phyloP scores from a whole-genome alignment of 1,140 invertebrate genomes.

The Meloidogyne hapla region DNA sequence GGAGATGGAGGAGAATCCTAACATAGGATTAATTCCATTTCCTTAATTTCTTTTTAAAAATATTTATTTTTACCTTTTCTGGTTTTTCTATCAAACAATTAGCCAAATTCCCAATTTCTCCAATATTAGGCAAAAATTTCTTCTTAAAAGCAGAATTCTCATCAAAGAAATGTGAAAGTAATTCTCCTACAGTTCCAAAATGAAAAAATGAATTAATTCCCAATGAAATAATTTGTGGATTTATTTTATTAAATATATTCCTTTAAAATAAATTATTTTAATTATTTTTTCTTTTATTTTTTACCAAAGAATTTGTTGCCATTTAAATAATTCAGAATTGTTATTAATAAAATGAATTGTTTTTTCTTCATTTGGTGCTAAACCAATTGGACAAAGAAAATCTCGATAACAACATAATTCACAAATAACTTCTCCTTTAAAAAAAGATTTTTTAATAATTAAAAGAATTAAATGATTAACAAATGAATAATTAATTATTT shows the following conservation, averaged over 20 bases:
- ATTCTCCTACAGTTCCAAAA: slow-evolving; percentile 22
- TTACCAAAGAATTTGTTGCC: slow-evolving; percentile 23
- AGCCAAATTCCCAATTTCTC: not conserved
- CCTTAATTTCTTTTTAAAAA: not conserved
- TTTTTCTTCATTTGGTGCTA: not conserved
- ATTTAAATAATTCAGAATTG: not conserved
- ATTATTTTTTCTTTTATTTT: not conserved
- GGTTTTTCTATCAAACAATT: not conserved
- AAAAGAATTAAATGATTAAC: too few relatives aligned
- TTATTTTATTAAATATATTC: slow-evolving; percentile 14
- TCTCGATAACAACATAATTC: slow-evolving; percentile 29
- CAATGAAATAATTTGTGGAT: slow-evolving; percentile 8
- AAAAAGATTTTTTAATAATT: not conserved
- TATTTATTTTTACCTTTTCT: slow-evolving; percentile 12
- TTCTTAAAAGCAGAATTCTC: not conserved
- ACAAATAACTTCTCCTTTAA: slow-evolving; percentile 8
- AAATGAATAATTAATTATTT: too few relatives aligned
- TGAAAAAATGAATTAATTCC: slow-evolving; percentile 19
- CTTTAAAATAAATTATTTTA: not conserved
- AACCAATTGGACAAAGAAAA: slow-evolving; percentile 28
- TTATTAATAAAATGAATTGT: not conserved
- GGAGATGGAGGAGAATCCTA: too few relatives aligned
- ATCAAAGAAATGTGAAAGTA: slow-evolving; percentile 13
- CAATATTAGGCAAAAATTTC: slow-evolving; percentile 14
- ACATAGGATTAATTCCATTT: not conserved